These are phyloP conservation scores for Psix sp. DNA, from an alignment of 1,140 invertebrate genomes.

Conservation along the genomic window DNA sequence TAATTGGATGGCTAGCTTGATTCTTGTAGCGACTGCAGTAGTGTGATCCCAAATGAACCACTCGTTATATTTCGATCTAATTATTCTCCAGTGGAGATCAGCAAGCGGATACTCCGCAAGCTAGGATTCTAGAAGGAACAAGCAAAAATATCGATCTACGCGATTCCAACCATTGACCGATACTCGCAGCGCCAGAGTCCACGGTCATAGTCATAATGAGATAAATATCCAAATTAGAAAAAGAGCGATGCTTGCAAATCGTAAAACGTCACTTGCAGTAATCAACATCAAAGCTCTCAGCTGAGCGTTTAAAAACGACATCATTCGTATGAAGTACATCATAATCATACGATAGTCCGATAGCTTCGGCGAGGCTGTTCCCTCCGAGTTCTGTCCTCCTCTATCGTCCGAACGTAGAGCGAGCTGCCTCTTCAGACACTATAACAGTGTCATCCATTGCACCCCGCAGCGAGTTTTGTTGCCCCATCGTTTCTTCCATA, in stretches of 20 bases:
- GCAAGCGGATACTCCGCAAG: no score
- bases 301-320: conserved; percentile 21
- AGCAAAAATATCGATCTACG: no score
- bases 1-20: no score
- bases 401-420: conserved; percentile 45
- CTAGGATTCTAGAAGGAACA: no score
- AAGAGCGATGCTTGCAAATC: not conserved
- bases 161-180: no score
- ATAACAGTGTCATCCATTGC: conserved; percentile 38
- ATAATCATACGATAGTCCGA: conserved; percentile 26
- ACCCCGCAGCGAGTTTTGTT: not conserved
- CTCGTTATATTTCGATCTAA: no score
- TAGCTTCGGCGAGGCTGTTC: conserved; percentile 17
- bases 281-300: conserved; percentile 18
- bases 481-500: conserved; percentile 31
- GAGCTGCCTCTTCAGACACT: conserved; percentile 52
- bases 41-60: no score
- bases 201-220: no score
- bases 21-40: no score
- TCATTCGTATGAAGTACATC: conserved; percentile 35
- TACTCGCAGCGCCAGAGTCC: no score
- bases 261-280: conserved; percentile 4
- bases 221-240: not conserved
- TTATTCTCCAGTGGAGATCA: no score
- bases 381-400: conserved; percentile 11